Percentiles rank a stretch among this genome's conserved stretches.
These are phyloP conservation scores for Limosa lapponica DNA, from an alignment of 2,797 vertebrate genomes.

Conservation along the genomic window DNA sequence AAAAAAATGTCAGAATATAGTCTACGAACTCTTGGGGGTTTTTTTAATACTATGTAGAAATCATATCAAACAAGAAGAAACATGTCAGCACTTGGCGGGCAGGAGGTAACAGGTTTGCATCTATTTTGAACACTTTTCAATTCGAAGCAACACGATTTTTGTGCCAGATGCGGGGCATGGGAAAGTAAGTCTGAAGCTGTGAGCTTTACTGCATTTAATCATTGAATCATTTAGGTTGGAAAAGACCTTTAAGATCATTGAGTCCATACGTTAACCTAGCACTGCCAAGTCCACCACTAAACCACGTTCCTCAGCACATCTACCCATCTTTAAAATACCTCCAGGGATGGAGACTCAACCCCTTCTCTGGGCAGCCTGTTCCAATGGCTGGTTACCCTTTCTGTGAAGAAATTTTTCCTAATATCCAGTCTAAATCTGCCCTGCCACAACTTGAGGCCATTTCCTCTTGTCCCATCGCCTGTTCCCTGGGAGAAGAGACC, in stretches of 20 bases:
- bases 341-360: background rate
- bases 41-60: background rate
- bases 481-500: background rate
- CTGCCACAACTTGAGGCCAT: background rate
- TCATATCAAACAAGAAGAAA: background rate
- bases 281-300: background rate
- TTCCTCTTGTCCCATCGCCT: background rate
- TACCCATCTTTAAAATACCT: background rate
- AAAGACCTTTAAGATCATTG: background rate
- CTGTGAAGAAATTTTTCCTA: background rate
- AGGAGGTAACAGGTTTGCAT: background rate
- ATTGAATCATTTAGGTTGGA: background rate
- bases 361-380: background rate
- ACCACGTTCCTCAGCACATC: background rate
- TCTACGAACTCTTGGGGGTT: background rate
- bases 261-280: background rate
- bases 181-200: background rate
- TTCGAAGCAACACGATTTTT: background rate
- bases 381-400: background rate
- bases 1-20: background rate
- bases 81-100: background rate
- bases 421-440: background rate
- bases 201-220: background rate
- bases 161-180: background rate
- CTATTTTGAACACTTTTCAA: background rate